phyloP scores from a whole-genome alignment of 2,113 vertebrate species.

The Vulpes ferrilata region DNA sequence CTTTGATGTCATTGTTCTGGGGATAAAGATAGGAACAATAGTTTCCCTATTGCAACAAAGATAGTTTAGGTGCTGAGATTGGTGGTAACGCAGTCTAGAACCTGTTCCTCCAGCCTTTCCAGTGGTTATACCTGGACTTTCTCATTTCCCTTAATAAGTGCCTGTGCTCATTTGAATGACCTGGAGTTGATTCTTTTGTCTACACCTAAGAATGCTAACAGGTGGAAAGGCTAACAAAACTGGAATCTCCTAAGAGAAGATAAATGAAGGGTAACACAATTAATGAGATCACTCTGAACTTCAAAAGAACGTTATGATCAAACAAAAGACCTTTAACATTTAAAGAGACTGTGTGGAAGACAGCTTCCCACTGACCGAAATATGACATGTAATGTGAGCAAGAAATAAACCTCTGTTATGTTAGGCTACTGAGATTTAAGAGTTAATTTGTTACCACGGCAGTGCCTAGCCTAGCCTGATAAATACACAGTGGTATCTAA shows the following conservation, averaged over 20 bases:
- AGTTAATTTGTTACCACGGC: not conserved
- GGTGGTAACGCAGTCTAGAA: not conserved
- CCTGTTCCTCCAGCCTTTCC: not conserved
- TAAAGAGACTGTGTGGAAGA: not conserved
- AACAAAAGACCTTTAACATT: not conserved
- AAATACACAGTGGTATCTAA: not conserved
- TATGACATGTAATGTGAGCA: not conserved
- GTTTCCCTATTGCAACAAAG: not conserved
- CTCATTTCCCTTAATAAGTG: not conserved
- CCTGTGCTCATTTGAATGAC: not conserved
- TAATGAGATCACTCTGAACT: constrained; percentile 42
- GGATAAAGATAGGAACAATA: not conserved
- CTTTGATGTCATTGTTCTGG: not conserved
- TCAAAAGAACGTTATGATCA: not conserved
- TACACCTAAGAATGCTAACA: not conserved
- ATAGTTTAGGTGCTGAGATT: not conserved
- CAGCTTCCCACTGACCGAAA: not conserved
- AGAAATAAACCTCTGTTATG: not conserved
- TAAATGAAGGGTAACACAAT: not conserved
- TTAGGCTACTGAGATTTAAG: not conserved
- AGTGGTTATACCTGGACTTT: not conserved
- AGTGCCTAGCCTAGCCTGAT: not conserved
- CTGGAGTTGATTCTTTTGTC: not conserved
- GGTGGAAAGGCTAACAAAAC: not conserved
- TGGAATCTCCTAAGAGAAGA: not conserved